These are phyloP conservation scores for Sterrhoptilus dennistouni DNA, from an alignment of 2,113 vertebrate species.

Conservation along the genomic window DNA sequence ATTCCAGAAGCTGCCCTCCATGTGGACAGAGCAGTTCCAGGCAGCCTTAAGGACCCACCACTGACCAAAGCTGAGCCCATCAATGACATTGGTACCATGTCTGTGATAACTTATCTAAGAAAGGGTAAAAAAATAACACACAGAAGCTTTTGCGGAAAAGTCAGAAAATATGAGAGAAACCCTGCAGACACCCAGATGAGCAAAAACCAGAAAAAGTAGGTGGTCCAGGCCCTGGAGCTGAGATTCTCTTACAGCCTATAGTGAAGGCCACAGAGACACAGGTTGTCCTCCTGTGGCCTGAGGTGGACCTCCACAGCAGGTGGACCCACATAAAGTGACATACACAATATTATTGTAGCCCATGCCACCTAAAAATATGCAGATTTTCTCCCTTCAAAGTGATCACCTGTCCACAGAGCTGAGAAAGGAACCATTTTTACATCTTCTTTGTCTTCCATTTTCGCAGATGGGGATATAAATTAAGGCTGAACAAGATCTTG, in stretches of 20 bases:
- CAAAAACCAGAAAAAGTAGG: neutral
- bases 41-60: rapidly evolving
- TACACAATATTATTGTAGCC: neutral
- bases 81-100: rapidly evolving
- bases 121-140: rapidly evolving
- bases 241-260: rapidly evolving
- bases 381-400: neutral
- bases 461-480: neutral
- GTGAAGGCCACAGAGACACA: neutral
- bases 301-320: neutral
- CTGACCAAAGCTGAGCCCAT: neutral
- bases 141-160: neutral
- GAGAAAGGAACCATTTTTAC: neutral
- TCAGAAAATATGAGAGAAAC: neutral
- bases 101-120: neutral
- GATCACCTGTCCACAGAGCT: rapidly evolving
- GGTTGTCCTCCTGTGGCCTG: rapidly evolving
- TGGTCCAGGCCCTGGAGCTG: neutral
- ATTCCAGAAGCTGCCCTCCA: neutral
- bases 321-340: neutral
- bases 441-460: neutral
- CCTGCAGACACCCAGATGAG: neutral
- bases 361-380: neutral
- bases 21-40: neutral
- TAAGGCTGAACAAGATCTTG: neutral